Base-by-base conservation (phyloP, 2,113 vertebrate genomes). In the Glareola pratincola region DNA sequence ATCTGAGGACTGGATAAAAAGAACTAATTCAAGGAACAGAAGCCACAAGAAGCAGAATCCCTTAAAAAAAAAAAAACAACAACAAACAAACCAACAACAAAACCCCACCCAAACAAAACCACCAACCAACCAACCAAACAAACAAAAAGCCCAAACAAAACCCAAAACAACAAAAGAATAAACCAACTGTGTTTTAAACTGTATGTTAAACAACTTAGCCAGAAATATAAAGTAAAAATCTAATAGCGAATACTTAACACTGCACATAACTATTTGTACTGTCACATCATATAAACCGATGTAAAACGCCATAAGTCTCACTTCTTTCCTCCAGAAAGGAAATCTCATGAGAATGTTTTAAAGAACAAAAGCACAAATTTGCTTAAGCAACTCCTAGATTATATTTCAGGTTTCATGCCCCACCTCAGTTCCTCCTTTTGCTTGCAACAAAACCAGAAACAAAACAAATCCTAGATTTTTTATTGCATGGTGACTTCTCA, bases 81-180 rank as follows among this genome's bases (percentile, higher is more conserved):
- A 68, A 48, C 53, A 15, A 54, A 48, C 13, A 45, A 45, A 45
- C 11, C 9, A 39, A 39, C 43, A 81, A 56, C 8, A 23, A 54
- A 51, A 22, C 21, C 1, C n/a, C n/a, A n/a, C n/a, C n/a, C 4
- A 14, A 79, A n/a, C 30, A 0, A 57, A 41, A 41, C 5, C 6
- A 19, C 39, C 39, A 39, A 39, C 39, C 39, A 43, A 43, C 41
- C 41, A 43, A 43, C 41, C 41, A 17, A 68, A 48, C 29, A 16
- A 54, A 50, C 21, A 45, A 10, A 24, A 54, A 51, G 19, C 21
- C 1, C 4, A 14, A 75, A n/a, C 30, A 0, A 57, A 41, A 41
- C 4, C 6, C 39, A 12, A 20, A 57, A 56, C 15, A 57, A 14
- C 10, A 48, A 60, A 74, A 8, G 2, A 15, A 36, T 22, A 64